Percentiles rank a stretch among this genome's conserved stretches.
Evolutionary conservation across 1,140 invertebrate genomes (phyloP).

Genomic region (Ceratosolen solmsi): DNA sequence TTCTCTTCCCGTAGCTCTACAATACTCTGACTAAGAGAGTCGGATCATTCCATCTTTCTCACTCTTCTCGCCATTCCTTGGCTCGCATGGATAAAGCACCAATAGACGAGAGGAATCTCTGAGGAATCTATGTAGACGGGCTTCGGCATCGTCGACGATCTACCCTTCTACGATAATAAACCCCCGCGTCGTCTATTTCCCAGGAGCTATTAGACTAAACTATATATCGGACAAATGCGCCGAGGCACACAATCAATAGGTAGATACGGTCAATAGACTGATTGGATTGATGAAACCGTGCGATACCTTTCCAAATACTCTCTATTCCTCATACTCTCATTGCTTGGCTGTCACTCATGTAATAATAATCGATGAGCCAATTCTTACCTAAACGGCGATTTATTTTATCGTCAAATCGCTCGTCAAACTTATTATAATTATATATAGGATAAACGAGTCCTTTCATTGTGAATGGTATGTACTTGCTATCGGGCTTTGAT

Average conservation of each 20-base stretch:
- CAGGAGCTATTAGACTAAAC: slow-evolving; percentile 71
- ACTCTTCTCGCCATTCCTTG: slow-evolving; percentile 47
- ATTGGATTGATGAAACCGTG: slow-evolving; percentile 43
- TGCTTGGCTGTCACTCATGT: not conserved
- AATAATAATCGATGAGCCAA: slow-evolving; percentile 24
- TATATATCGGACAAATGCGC: slow-evolving; percentile 70
- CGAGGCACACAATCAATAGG: slow-evolving; percentile 40
- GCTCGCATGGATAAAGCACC: not conserved
- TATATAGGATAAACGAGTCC: not conserved
- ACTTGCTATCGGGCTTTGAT: slow-evolving; percentile 27
- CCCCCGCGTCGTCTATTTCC: slow-evolving; percentile 61
- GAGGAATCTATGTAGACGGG: slow-evolving; percentile 45
- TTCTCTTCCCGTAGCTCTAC: slow-evolving; percentile 54
- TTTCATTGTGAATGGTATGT: not conserved
- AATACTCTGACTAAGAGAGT: slow-evolving; percentile 21
- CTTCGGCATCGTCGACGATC: slow-evolving; percentile 24
- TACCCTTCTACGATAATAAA: slow-evolving; percentile 56
- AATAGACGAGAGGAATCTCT: slow-evolving; percentile 42
- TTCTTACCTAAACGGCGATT: not conserved
- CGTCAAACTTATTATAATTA: not conserved
- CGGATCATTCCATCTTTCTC: slow-evolving; percentile 52
- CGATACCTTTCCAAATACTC: not conserved
- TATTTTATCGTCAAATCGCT: not conserved
- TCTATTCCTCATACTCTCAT: slow-evolving; percentile 21
- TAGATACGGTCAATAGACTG: slow-evolving; percentile 28